Base-by-base conservation (phyloP, 2,113 vertebrate species). In the Cavia porcellus region DNA sequence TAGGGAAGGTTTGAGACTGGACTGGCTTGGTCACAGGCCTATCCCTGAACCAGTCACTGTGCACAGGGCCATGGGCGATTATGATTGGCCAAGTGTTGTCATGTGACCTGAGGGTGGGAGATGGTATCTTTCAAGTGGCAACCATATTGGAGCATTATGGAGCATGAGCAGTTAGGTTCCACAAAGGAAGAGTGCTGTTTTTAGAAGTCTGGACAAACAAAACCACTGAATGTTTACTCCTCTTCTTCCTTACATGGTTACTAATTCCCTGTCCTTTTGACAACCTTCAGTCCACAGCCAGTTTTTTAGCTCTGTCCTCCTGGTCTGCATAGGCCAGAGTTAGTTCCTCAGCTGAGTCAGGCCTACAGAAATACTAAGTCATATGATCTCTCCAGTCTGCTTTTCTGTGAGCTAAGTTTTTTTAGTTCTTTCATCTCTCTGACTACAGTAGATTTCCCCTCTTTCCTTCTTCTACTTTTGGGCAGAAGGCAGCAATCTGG, bases 181-280 rank as follows among this genome's bases (percentile, higher is more conserved):
- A 24, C 62, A 66, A 42, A 7, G 25, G 24, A 86, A 4, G 30
- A 50, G 80, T 72, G 68, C 52, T 77, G 13, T 92, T 87, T 95
- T 90, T 87, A 70, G 42, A 96, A 89, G 57, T 75, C 82, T 85
- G 1, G 72, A 74, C 75, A 86, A 93, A 93, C 13, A 59, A 85
- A 93, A 86, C 66, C 45, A 62, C 4, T 66, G 61, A 25, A 25
- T 55, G 20, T 17, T 92, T 74, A 94, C 66, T 52, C 11, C 4
- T 55, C 35, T 77, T 92, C 47, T 93, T 95, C 32, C 77, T 82
- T 79, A 28, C 22, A 22, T n/a, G 28, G 1, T 19, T 11, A n/a
- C 42, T 35, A 45, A 86, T 20, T 92, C 47, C 84, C 89, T 47
- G 52, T 68, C n/a, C 42, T 74, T 94, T 57, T 77, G 38, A 50